Percentiles rank a stretch among this genome's conserved stretches.
Conservation (phyloP, 2,888 invertebrate genomes). For the Antitype chi region DNA sequence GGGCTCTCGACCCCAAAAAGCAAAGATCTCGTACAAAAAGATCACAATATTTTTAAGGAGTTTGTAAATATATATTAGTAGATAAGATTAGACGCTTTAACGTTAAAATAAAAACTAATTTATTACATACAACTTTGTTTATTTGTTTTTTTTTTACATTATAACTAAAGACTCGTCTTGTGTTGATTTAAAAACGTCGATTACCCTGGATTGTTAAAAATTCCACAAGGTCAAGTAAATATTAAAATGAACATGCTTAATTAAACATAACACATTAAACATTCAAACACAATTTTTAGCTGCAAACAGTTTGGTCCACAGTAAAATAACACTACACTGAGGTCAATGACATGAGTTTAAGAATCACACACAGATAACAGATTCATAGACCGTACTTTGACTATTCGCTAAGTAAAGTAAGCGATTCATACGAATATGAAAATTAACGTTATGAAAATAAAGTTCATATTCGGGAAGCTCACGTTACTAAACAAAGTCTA, state of each 20-base stretch:
- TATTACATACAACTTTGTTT: slow-evolving; percentile 49
- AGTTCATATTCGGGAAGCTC: not conserved
- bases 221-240: not conserved
- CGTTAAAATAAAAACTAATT: slow-evolving; percentile 61
- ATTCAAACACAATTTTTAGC: not conserved
- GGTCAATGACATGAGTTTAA: not conserved
- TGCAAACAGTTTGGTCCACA: not conserved
- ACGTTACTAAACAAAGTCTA: too few relatives aligned
- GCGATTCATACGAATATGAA: not conserved
- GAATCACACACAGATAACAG: not conserved
- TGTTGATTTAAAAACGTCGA: not conserved
- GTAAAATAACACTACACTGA: not conserved
- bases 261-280: not conserved
- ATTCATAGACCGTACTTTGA: not conserved
- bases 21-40: slow-evolving; percentile 44
- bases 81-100: slow-evolving; percentile 47
- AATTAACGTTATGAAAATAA: not conserved
- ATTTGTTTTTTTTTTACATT: slow-evolving; percentile 13
- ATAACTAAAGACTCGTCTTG: not conserved
- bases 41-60: slow-evolving; percentile 39
- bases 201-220: not conserved
- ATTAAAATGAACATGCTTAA: not conserved
- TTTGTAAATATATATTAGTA: slow-evolving; percentile 63
- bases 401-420: not conserved
- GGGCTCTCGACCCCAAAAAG: slow-evolving; percentile 30